These are phyloP conservation scores for Gortyna flavago DNA, from an alignment of 2,888 invertebrate genomes.

Conservation along the genomic window DNA sequence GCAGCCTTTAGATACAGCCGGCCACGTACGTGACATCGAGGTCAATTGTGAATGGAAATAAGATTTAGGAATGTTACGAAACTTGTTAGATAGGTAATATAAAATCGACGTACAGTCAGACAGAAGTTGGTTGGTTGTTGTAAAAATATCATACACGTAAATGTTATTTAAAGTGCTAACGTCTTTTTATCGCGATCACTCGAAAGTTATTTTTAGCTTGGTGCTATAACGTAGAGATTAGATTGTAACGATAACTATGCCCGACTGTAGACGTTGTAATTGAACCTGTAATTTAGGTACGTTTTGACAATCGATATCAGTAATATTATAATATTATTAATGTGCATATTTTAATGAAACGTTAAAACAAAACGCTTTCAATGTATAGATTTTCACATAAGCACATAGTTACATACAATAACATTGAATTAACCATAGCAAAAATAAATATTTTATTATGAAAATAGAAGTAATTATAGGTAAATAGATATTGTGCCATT, in stretches of 20 bases:
- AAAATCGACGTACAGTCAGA: conserved; percentile 6
- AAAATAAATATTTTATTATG: conserved; percentile 50
- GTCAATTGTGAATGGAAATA: conserved; percentile 21
- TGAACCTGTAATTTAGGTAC: conserved; percentile 35
- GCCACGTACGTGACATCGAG: conserved; percentile 29
- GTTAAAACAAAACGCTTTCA: conserved; percentile 21
- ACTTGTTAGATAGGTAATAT: conserved; percentile 16
- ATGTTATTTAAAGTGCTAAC: conserved; percentile 43
- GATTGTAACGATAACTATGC: conserved; percentile 54
- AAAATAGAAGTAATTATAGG: conserved; percentile 50
- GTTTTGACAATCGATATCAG: conserved; percentile 36
- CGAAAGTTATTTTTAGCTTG: conserved; percentile 67
- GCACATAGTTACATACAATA: conserved; percentile 46
- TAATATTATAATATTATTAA: conserved; percentile 23
- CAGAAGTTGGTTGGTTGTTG: conserved; percentile 18
- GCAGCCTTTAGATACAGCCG: conserved; percentile 6
- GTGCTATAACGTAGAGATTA: conserved; percentile 69
- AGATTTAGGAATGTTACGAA: conserved; percentile 29
- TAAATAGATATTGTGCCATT: conserved; percentile 60
- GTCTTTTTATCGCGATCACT: conserved; percentile 52
- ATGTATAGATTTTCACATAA: conserved; percentile 24
- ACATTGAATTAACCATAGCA: conserved; percentile 25
- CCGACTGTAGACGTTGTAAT: conserved; percentile 60
- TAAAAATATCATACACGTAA: conserved; percentile 34
- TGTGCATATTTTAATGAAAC: conserved; percentile 38